Evolutionary conservation across 2,113 vertebrate genomes (phyloP).

Genomic region (Neotoma lepida): DNA sequence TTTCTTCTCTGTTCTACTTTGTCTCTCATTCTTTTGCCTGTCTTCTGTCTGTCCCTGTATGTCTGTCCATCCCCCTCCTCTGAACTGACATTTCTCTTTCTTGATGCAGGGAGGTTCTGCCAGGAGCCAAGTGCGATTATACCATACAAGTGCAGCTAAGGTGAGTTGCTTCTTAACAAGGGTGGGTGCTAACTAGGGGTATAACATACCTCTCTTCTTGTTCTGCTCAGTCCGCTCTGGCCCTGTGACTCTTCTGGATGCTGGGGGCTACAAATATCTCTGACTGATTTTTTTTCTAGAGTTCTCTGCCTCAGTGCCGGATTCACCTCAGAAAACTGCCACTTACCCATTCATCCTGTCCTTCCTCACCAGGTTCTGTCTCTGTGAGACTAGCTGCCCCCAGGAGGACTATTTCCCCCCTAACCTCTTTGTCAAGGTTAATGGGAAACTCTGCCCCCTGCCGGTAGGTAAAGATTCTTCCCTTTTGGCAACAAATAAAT

Average conservation of each 20-base stretch:
- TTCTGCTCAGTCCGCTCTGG: background rate
- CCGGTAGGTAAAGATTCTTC: slow-evolving; percentile 81
- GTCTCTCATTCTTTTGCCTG: background rate
- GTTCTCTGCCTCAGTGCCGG: background rate
- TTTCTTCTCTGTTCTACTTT: background rate
- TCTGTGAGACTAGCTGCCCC: slow-evolving; percentile 89
- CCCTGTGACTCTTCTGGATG: background rate
- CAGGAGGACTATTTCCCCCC: slow-evolving; percentile 89
- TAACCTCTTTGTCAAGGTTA: slow-evolving; percentile 89
- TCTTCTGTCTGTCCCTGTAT: background rate
- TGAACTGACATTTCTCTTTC: background rate
- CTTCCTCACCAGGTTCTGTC: slow-evolving; percentile 83
- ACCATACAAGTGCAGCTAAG: slow-evolving; percentile 86
- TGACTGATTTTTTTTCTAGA: background rate
- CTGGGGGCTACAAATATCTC: background rate
- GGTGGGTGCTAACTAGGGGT: background rate
- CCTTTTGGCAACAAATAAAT: background rate
- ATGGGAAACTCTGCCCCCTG: slow-evolving; percentile 87
- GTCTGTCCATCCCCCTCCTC: background rate
- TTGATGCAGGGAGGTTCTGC: slow-evolving; percentile 83
- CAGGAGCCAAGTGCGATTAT: slow-evolving; percentile 86
- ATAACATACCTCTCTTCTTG: background rate
- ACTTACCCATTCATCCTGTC: slow-evolving; percentile 12
- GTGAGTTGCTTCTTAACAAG: slow-evolving; percentile 66
- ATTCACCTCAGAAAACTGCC: background rate